phyloP scores from a whole-genome alignment of 2,113 vertebrate species.

The Menura novaehollandiae region DNA sequence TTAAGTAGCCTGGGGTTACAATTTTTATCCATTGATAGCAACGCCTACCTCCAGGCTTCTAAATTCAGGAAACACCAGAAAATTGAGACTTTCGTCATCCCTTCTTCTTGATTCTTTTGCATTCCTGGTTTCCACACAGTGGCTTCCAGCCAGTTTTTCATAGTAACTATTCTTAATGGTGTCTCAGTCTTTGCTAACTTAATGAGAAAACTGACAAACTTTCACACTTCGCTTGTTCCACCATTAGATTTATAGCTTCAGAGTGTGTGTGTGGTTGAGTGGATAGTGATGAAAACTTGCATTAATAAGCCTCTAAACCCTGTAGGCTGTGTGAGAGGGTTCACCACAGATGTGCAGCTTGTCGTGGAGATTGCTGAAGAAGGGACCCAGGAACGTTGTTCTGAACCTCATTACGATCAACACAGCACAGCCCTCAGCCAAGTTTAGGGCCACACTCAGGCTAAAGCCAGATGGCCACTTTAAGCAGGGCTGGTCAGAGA shows the following conservation, averaged over 20 bases:
- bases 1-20: background rate
- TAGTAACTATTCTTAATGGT: background rate
- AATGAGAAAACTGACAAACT: background rate
- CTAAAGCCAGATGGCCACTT: background rate
- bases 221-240: background rate
- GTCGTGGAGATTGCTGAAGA: background rate
- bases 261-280: background rate
- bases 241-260: background rate
- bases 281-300: background rate
- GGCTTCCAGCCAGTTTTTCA: background rate
- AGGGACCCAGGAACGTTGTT: background rate
- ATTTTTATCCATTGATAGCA: background rate
- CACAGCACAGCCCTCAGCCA: background rate
- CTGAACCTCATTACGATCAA: rapidly evolving
- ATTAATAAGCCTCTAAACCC: background rate
- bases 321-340: background rate
- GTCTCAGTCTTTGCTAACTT: background rate
- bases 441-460: background rate
- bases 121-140: background rate
- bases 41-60: background rate
- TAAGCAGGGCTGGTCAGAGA: background rate
- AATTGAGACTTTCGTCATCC: background rate
- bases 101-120: background rate
- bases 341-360: background rate
- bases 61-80: background rate